Evolutionary conservation across 1,140 invertebrate genomes (phyloP), one percentile per base, ranked within the genome.

Genomic region (Drepana arcuata): DNA sequence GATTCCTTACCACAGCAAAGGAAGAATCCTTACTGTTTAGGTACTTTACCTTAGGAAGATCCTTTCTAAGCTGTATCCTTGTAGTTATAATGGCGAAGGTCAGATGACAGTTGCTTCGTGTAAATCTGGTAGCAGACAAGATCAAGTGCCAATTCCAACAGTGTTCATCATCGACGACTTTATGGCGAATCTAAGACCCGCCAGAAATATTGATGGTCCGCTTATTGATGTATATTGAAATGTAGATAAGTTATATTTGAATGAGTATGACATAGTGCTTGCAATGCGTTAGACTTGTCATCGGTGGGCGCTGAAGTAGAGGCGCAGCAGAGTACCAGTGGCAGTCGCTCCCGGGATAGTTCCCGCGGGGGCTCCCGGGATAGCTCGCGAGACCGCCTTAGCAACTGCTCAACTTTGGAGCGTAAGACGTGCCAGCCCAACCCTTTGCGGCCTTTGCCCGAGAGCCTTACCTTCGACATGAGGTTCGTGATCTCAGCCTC

Each of bases 401-500:
- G 83, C 26, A 81, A 77, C 31, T 78, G 75, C 2, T 69, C 74
- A 5, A 83, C 83, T 7, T 46, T 84, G 15, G 83, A 85, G 41
- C 69, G 84, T 14, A 73, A 72, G 34, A 63, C 69, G 1, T 41
- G 42, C 7, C 70, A 74, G 25, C 72, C 70, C 11, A 59, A 65
- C 3, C 86, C 88, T 1, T 60, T 94, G 13, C 85, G 89, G 41
- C 90, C 93, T 0, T 73, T 97, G 23, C 94, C 95, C 0, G 91
- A 93, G 46, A 95, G 93, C 7, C 81, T 98, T 9, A 90, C 92
- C 9, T 94, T 94, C 77, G 96, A 98, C 83, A 94, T 98, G 83
- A 92, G 89, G 92, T 94, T 24, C 23, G 26, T 32, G n/a, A n/a
- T n/a, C n/a, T n/a, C n/a, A n/a, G n/a, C n/a, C n/a, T n/a, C n/a